phyloP scores from a whole-genome alignment of 2,113 vertebrate species.

The Rallus limicola region DNA sequence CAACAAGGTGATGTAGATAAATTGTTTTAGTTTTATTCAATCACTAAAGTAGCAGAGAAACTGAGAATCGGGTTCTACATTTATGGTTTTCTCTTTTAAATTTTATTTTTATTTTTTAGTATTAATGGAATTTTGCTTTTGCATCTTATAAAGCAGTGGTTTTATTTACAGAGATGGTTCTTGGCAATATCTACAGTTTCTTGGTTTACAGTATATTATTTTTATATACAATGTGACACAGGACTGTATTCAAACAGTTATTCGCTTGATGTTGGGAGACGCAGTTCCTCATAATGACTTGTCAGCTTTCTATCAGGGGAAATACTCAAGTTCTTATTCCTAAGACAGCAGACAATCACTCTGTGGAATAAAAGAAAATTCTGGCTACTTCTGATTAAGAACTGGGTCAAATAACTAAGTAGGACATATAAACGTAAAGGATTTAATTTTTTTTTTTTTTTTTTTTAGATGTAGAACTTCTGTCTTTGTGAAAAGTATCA shows the following conservation, averaged over 20 bases:
- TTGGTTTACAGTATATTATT: not conserved
- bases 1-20: not conserved
- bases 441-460: not conserved
- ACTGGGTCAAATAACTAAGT: constrained; percentile 65
- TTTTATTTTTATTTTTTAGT: not conserved
- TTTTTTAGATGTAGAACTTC: not conserved
- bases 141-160: not conserved
- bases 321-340: constrained; percentile 2
- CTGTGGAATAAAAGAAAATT: constrained; percentile 35
- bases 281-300: constrained; percentile 2
- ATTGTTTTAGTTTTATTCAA: not conserved
- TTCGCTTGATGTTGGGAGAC: not conserved
- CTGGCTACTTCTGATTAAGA: constrained; percentile 47
- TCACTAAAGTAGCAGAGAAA: not conserved
- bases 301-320: constrained; percentile 32
- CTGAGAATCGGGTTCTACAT: not conserved
- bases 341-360: not conserved
- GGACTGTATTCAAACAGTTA: not conserved
- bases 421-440: constrained; percentile 22
- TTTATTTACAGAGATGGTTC: not conserved
- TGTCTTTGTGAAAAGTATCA: not conserved
- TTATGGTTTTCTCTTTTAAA: not conserved
- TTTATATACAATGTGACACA: not conserved
- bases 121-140: not conserved
- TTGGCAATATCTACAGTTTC: not conserved